Percentiles rank a stretch among this genome's conserved stretches.
These are phyloP conservation scores for Hermaeophaga mercurialis DNA, from an alignment of 2,888 invertebrate genomes.

Conservation along the genomic window DNA sequence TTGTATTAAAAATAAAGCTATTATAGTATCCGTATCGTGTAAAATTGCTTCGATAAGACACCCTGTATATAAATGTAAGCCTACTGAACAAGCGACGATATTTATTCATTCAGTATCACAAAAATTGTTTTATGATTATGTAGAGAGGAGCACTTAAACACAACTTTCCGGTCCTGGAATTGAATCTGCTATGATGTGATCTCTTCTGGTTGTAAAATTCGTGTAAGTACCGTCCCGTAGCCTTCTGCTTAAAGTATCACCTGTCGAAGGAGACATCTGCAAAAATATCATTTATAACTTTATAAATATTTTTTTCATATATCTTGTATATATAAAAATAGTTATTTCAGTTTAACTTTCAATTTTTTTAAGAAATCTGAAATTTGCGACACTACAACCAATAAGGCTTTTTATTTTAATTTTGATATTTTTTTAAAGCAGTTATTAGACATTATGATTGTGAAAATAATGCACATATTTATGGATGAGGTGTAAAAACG, in stretches of 20 bases:
- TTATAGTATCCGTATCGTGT: too few species aligned
- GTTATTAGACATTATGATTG: too few species aligned
- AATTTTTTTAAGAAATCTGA: too few species aligned
- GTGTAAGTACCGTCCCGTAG: constrained; percentile 44
- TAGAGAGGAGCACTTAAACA: constrained; percentile 63
- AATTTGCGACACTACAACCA: too few species aligned
- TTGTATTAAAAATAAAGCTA: too few species aligned
- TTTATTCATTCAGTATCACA: constrained; percentile 8
- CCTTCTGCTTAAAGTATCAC: constrained; percentile 51
- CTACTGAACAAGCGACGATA: constrained; percentile 7
- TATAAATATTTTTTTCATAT: too few species aligned
- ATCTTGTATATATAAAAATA: too few species aligned
- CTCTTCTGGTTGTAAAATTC: constrained; percentile 67
- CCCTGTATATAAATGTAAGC: not conserved
- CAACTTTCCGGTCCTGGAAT: constrained; percentile 89
- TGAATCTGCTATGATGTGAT: constrained; percentile 81
- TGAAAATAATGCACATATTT: too few species aligned
- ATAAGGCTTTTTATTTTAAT: too few species aligned
- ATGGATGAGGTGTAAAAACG: too few species aligned
- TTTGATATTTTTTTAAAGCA: too few species aligned
- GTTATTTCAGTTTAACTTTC: too few species aligned
- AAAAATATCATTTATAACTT: constrained; percentile 18
- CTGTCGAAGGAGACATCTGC: constrained; percentile 36
- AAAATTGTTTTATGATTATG: not conserved
- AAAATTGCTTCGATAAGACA: not conserved